phyloP scores from a whole-genome alignment of 2,113 vertebrate species.

The Deroptyus accipitrinus region DNA sequence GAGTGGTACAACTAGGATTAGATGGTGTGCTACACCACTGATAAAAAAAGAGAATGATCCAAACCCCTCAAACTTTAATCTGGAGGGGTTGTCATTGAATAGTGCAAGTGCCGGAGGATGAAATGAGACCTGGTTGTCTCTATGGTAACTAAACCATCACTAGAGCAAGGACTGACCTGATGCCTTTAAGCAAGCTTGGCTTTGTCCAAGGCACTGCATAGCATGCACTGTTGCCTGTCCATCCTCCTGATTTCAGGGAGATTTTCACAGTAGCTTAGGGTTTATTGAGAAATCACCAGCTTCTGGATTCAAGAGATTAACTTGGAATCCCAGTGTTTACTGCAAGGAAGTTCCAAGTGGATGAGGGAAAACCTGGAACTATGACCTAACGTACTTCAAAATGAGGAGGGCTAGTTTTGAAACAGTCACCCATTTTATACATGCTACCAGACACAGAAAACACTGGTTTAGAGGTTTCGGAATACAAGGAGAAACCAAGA shows the following conservation, averaged over 20 bases:
- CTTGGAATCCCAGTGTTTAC: accelerated
- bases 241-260: not conserved
- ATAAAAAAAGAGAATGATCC: slow-evolving; percentile 42
- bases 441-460: not conserved
- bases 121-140: slow-evolving; percentile 66
- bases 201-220: not conserved
- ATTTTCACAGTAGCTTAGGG: not conserved
- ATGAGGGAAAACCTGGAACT: not conserved
- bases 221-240: not conserved
- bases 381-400: not conserved
- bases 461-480: not conserved
- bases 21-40: not conserved
- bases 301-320: not conserved
- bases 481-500: not conserved
- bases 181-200: slow-evolving; percentile 4
- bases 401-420: not conserved
- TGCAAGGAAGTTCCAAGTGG: not conserved
- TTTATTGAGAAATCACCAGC: not conserved
- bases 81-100: slow-evolving; percentile 20
- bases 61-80: slow-evolving; percentile 58
- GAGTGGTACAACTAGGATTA: slow-evolving; percentile 46
- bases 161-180: slow-evolving; percentile 65
- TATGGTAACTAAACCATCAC: slow-evolving; percentile 70
- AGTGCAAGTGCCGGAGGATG: slow-evolving; percentile 17
- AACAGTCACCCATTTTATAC: not conserved